Percentiles rank a stretch among this genome's conserved stretches.
Conservation (phyloP, 2,797 vertebrate genomes). For the Champsocephalus gunnari region DNA sequence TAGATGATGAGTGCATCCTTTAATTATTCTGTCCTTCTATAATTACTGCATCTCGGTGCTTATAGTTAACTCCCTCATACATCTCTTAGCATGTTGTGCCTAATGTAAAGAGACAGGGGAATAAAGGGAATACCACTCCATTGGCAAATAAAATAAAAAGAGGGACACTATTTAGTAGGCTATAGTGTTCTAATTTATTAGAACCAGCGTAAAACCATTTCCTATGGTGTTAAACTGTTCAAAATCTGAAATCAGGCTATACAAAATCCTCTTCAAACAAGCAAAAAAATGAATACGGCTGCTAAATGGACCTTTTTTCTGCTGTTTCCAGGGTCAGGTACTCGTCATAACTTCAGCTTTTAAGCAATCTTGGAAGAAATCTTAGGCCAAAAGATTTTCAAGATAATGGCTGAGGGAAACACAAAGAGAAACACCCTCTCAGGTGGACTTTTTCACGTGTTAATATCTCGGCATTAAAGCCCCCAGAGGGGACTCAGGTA, state of each 20-base stretch:
- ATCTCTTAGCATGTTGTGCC: slow-evolving; percentile 42
- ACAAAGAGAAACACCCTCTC: slow-evolving; percentile 36
- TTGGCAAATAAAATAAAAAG: slow-evolving; percentile 11
- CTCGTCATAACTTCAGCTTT: neutral
- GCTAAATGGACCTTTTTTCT: neutral
- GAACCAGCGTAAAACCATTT: slow-evolving; percentile 15
- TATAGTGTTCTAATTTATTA: slow-evolving; percentile 13
- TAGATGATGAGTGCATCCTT: slow-evolving; percentile 60
- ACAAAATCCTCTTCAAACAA: neutral
- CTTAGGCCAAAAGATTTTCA: slow-evolving; percentile 34
- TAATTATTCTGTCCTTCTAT: slow-evolving; percentile 63
- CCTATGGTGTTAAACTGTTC: neutral
- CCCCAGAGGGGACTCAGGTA: neutral
- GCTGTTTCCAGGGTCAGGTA: neutral
- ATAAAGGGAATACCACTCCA: slow-evolving; percentile 9
- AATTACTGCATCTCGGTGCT: slow-evolving; percentile 60
- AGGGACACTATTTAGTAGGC: neutral
- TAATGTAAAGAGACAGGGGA: slow-evolving; percentile 25
- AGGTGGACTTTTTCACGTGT: slow-evolving; percentile 23
- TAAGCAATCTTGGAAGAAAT: no score
- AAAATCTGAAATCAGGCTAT: neutral
- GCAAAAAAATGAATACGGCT: neutral
- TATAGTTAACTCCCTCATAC: slow-evolving; percentile 43
- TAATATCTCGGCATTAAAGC: slow-evolving; percentile 4
- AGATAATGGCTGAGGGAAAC: slow-evolving; percentile 11